A percentile compares a stretch with the other conserved stretches of the same genome.
Evolutionary conservation across 2,888 invertebrate genomes (phyloP).

Genomic region (Synanthedon tipuliformis): DNA sequence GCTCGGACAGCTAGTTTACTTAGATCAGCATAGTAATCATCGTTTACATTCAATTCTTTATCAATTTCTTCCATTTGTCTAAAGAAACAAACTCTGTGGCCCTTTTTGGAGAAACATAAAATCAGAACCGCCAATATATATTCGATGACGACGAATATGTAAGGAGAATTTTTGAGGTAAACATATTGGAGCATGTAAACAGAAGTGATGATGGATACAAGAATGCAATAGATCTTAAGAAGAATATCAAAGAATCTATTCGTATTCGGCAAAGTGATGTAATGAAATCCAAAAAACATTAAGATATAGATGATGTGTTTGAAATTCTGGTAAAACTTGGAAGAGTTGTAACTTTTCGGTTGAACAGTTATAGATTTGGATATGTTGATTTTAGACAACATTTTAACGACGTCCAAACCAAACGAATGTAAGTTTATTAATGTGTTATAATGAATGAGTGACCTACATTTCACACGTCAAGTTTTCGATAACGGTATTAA

Average conservation of each 20-base stretch:
- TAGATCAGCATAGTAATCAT: slow-evolving; percentile 1
- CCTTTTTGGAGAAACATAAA: not conserved
- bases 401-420: not conserved
- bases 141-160: slow-evolving; percentile 3
- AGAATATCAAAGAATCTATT: not conserved
- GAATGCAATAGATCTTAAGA: not conserved
- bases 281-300: not conserved
- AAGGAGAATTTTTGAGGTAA: slow-evolving; percentile 1
- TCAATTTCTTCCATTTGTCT: slow-evolving; percentile 3
- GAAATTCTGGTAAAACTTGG: not conserved
- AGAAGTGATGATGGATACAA: not conserved
- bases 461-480: not conserved
- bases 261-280: not conserved
- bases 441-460: not conserved
- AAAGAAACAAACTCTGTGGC: slow-evolving; percentile 1
- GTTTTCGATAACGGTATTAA: not conserved
- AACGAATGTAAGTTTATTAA: not conserved
- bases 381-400: not conserved
- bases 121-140: slow-evolving; percentile 3
- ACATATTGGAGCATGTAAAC: not conserved
- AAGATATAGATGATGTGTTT: not conserved
- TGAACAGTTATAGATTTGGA: not conserved
- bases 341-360: not conserved
- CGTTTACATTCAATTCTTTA: slow-evolving; percentile 1
- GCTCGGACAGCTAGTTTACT: not conserved